Percentiles rank a stretch among this genome's conserved stretches.
These are phyloP conservation scores for Agriopis leucophaearia DNA, from an alignment of 2,888 invertebrate species.

Conservation along the genomic window DNA sequence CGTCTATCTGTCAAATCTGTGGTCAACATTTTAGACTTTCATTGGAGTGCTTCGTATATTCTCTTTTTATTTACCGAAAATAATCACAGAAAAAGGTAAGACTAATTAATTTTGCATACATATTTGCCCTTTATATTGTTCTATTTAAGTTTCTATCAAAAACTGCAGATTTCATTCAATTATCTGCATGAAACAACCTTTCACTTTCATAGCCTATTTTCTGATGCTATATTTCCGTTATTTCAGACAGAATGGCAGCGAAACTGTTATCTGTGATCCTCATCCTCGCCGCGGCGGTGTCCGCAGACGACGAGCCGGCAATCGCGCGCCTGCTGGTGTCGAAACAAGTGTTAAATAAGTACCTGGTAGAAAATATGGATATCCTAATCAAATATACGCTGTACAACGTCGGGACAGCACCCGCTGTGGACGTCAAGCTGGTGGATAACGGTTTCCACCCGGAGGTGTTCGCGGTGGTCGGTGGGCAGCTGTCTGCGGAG, in stretches of 20 bases:
- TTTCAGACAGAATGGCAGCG: slow-evolving; percentile 77
- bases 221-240: slow-evolving; percentile 41
- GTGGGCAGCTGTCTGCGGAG: slow-evolving; percentile 93
- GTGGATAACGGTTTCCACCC: slow-evolving; percentile 97
- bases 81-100: slow-evolving; percentile 56
- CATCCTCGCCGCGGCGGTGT: slow-evolving; percentile 76
- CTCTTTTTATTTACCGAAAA: slow-evolving; percentile 48
- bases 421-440: slow-evolving; percentile 95
- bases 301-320: slow-evolving; percentile 89
- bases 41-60: slow-evolving; percentile 32
- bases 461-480: slow-evolving; percentile 95
- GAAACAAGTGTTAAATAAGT: slow-evolving; percentile 98
- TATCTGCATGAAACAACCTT: slow-evolving; percentile 14
- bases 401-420: slow-evolving; percentile 96
- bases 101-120: slow-evolving; percentile 17
- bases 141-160: background rate
- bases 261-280: slow-evolving; percentile 79
- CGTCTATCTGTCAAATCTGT: slow-evolving; percentile 56
- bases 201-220: slow-evolving; percentile 18
- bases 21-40: slow-evolving; percentile 53
- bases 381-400: slow-evolving; percentile 97
- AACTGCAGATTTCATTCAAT: slow-evolving; percentile 28
- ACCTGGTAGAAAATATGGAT: slow-evolving; percentile 98
- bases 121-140: background rate
- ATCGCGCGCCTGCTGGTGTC: slow-evolving; percentile 95